Conservation (phyloP, 92 coral and sea anemone genomes). For the Porites rus region DNA sequence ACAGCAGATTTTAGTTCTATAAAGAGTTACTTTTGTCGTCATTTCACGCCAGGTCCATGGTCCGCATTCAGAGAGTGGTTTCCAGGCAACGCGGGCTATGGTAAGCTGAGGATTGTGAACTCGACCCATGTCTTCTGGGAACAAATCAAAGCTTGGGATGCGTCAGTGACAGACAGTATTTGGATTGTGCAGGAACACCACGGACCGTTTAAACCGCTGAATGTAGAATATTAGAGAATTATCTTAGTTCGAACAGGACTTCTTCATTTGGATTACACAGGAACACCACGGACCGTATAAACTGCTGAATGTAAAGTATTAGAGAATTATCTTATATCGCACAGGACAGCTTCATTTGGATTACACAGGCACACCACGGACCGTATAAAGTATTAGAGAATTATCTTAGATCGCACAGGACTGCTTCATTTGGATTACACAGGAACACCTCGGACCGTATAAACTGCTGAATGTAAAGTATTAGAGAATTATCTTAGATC, state of each 20-base stretch:
- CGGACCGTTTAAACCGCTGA: slow-evolving; percentile 78
- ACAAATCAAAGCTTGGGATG: slow-evolving; percentile 77
- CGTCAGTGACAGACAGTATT: slow-evolving; percentile 69
- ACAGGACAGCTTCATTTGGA: neutral
- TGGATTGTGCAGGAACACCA: slow-evolving; percentile 82
- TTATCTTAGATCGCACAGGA: too few relatives aligned
- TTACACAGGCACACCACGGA: neutral
- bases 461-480: slow-evolving; percentile 36
- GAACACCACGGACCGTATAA: neutral
- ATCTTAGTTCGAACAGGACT: neutral
- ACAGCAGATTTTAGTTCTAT: neutral
- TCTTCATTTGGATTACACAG: neutral
- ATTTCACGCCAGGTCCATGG: slow-evolving; percentile 72
- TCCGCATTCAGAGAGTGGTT: slow-evolving; percentile 88
- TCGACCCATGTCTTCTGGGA: slow-evolving; percentile 83
- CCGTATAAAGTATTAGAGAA: neutral
- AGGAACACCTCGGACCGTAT: slow-evolving; percentile 82
- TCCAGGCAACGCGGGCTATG: slow-evolving; percentile 82
- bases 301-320: too few relatives aligned
- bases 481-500: neutral
- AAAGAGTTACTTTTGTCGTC: neutral
- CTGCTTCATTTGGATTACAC: slow-evolving; percentile 61
- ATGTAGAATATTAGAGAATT: neutral
- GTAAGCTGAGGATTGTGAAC: slow-evolving; percentile 73
- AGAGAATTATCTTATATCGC: neutral